These are phyloP conservation scores for Polyodon spathula DNA, from an alignment of 2,113 vertebrate species.

Conservation along the genomic window DNA sequence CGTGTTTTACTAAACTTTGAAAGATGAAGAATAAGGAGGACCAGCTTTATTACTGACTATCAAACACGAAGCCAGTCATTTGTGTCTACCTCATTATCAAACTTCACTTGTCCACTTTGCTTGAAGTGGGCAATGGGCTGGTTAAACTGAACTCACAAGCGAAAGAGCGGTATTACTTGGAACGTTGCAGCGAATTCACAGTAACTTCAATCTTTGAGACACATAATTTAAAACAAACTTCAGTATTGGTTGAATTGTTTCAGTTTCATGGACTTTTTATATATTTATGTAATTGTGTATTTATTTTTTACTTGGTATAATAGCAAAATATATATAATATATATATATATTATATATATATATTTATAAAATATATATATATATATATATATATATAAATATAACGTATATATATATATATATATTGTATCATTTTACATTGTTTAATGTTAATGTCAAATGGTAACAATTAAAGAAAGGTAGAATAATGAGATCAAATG, in stretches of 20 bases:
- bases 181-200: not conserved
- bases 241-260: conserved; percentile 75
- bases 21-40: conserved; percentile 10
- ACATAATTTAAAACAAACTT: conserved; percentile 59
- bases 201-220: conserved; percentile 20
- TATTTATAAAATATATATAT: no score
- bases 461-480: conserved; percentile 70
- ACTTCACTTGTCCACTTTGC: conserved; percentile 40
- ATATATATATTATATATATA: no score
- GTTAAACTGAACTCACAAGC: conserved; percentile 33
- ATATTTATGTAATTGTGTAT: conserved; percentile 96
- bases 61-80: conserved; percentile 50
- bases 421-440: conserved; percentile 59
- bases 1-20: conserved; percentile 3
- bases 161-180: not conserved
- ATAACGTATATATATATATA: no score
- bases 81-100: conserved; percentile 81
- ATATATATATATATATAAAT: no score
- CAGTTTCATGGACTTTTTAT: conserved; percentile 66
- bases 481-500: conserved; percentile 59
- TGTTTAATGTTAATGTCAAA: conserved; percentile 62
- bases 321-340: no score
- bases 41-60: conserved; percentile 41
- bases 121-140: conserved; percentile 44
- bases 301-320: conserved; percentile 81